These are phyloP conservation scores for Heliconius cydno DNA, from an alignment of 2,888 invertebrate genomes.

Conservation along the genomic window DNA sequence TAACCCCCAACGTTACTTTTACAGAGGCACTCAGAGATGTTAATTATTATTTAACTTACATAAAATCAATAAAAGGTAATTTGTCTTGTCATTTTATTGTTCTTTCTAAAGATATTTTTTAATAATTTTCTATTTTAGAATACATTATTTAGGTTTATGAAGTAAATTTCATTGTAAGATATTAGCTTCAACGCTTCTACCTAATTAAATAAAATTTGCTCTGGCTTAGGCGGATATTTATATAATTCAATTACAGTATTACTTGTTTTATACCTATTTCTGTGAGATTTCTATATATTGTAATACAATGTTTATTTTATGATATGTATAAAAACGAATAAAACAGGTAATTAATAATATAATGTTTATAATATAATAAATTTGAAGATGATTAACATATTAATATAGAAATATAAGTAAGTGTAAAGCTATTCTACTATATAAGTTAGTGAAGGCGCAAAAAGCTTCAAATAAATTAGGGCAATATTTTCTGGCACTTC, in stretches of 20 bases:
- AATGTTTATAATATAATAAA: neutral
- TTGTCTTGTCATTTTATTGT: too few species aligned
- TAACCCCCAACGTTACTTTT: neutral
- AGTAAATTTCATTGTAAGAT: too few species aligned
- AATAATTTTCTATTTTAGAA: too few species aligned
- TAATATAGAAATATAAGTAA: neutral
- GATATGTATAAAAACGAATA: neutral
- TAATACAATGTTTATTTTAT: too few species aligned
- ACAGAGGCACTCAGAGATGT: neutral
- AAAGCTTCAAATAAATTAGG: constrained; percentile 9
- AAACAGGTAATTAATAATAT: neutral
- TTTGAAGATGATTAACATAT: neutral
- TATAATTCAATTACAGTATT: neutral
- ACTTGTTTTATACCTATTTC: neutral
- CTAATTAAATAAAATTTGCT: neutral
- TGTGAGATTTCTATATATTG: neutral
- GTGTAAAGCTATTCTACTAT: neutral
- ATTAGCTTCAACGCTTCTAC: too few species aligned
- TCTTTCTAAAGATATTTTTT: too few species aligned
- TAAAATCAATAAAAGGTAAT: too few species aligned
- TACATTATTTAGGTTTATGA: too few species aligned
- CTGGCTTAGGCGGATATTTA: neutral
- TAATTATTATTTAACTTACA: neutral
- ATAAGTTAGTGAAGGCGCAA: neutral
- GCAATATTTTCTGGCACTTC: constrained; percentile 13